phyloP scores from a whole-genome alignment of 2,113 vertebrate species.

The Nansenia antarctica region DNA sequence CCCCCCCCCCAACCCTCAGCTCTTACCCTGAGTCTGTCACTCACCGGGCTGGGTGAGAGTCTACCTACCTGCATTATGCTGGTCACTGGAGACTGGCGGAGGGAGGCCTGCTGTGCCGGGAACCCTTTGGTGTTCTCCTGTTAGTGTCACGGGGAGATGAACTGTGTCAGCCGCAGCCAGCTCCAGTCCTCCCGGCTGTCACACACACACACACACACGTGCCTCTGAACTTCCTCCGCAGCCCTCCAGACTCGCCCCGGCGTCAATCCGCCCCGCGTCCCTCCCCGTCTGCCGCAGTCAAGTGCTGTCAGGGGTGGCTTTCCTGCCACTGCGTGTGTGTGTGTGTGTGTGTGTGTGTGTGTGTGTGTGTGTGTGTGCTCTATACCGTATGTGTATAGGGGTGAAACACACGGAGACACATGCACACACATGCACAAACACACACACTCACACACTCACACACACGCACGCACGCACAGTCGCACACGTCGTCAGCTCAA shows the following conservation, averaged over 20 bases:
- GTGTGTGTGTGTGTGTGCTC: too few relatives aligned
- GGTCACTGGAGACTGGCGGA: constrained; percentile 49
- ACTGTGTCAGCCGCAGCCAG: constrained; percentile 53
- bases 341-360: too few relatives aligned
- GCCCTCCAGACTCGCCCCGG: too few relatives aligned
- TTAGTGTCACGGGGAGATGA: constrained; percentile 54
- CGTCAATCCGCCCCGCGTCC: constrained; percentile 17
- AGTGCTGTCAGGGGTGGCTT: constrained; percentile 39
- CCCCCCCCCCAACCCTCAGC: too few relatives aligned
- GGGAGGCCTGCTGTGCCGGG: constrained; percentile 8
- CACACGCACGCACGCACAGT: background rate
- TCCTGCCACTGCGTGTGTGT: too few relatives aligned
- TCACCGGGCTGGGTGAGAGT: constrained; percentile 1
- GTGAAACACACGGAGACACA: too few relatives aligned
- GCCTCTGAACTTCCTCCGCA: constrained; percentile 15
- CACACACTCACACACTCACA: background rate
- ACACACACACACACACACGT: too few relatives aligned
- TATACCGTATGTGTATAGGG: too few relatives aligned
- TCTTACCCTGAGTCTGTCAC: background rate
- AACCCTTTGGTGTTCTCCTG: constrained; percentile 57
- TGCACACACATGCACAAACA: background rate
- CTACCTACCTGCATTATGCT: constrained; percentile 26
- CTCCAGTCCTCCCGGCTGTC: constrained; percentile 50
- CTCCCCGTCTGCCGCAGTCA: constrained; percentile 20
- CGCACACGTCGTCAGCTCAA: background rate